Base-by-base conservation (phyloP, 35 echinoderm and acorn worm genomes). In the Apostichopus japonicus region DNA sequence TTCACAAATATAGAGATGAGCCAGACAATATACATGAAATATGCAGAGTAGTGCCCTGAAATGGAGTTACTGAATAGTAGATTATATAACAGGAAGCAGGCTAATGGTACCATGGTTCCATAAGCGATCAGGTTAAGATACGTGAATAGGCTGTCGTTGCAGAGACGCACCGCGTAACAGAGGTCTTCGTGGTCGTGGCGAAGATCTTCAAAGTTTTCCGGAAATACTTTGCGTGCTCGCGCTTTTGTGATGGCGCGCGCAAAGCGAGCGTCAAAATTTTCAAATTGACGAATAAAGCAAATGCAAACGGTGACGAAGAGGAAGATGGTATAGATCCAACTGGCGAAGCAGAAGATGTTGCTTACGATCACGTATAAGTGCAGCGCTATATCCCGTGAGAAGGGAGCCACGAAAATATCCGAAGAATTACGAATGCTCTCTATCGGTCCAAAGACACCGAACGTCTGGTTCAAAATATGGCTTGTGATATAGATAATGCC, bases 281-380 rank as follows among this genome's bases (percentile, higher is more conserved):
- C 91, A 70, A 97, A 97, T 54, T 92, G 95, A 8, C 79, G 10
- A 9, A 54, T 56, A 9, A 97, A 59, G 16, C 70, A 83, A 65
- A 92, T 56, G 78, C 90, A 92, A 1, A 94, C 90, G 22, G 92
- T 62, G 21, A 95, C 72, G 91, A 92, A 95, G 55, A 92, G 86
- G 55, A 97, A 77, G 11, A 97, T 92, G 10, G 95, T 73, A 90
- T 93, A 97, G 62, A 97, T 95, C 95, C 95, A 97, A 33, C 83
- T 73, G 78, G 95, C 95, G 54, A 97, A 97, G 87, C 87, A 87
- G 67, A 24, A 97, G 71, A 95, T 63, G 71, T 91, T 93, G 62
- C 94, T 53, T 63, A 93, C 17, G 16, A 95, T 10, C 57, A 94
- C 79, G 23, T 95, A 4, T 9, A 93, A 7, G 19, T 97, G 95